Base-by-base conservation (phyloP, 2,888 invertebrate species). In the Tinea trinotella region DNA sequence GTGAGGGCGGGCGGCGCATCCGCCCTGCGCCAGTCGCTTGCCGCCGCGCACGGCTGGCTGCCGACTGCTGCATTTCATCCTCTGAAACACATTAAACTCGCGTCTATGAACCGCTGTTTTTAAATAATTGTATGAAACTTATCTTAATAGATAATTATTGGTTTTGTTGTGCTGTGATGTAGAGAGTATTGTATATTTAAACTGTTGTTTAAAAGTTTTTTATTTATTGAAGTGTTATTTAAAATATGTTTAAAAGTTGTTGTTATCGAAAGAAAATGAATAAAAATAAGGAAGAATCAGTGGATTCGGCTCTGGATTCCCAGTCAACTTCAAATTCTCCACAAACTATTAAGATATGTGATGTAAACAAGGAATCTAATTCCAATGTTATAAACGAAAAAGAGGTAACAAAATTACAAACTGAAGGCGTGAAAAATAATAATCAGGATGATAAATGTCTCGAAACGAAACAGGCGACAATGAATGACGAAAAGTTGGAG, bases 201-300 rank as follows among this genome's bases (percentile, higher is more conserved):
- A 52, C 13, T 18, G 6, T 49, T 13, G 53, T 62, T 63, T 64
- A 19, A 59, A 71, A 79, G 82, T 71, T 40, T 15, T 40, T 4
- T n/a, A 40, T 40, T 13, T 40, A 40, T 40, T 15, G 13, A 40
- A 40, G 12, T n/a, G 13, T 15, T 15, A 40, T 12, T 40, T 40
- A 40, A 40, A 40, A 40, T 80, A 90, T 90, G 90, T 90, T 91
- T 70, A 89, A 89, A 76, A 88, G 86, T 83, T 91, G 90, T 73
- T 90, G 91, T 79, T 88, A 89, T 59, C 85, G 88, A 46, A 80
- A 86, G 69, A 87, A 81, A 72, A 63, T 81, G 55, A 70, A 61
- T 59, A 86, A 84, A 68, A 84, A 74, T 62, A 85, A 83, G 71
- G 60, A 75, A 4, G 80, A 78, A 65, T 76, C 77, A 52, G 73